Evolutionary conservation across 1,140 invertebrate species (phyloP).

Genomic region (Cotesia chilonis): DNA sequence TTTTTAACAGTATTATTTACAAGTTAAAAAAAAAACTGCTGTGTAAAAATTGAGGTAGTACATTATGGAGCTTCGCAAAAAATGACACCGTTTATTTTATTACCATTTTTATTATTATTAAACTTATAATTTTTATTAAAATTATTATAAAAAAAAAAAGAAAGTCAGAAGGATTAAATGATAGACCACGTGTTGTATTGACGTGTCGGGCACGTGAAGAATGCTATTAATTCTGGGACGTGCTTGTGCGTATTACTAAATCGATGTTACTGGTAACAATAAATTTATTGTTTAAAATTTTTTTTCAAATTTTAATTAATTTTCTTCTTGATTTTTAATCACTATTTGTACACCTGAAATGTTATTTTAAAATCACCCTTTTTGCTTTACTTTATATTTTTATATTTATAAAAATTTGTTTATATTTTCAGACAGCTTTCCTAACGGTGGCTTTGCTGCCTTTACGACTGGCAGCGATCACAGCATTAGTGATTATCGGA

Average conservation of each 20-base stretch:
- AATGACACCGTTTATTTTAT: too few species aligned
- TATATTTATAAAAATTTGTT: constrained; percentile 24
- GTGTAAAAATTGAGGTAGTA: too few species aligned
- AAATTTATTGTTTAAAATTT: not conserved
- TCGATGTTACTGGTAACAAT: constrained; percentile 35
- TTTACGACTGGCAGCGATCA: constrained; percentile 78
- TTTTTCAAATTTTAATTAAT: not conserved
- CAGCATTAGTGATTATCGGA: constrained; percentile 77
- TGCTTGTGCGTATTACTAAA: constrained; percentile 13
- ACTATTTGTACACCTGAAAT: too few species aligned
- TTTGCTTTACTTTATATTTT: too few species aligned
- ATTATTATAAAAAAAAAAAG: too few species aligned
- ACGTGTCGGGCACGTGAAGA: not conserved
- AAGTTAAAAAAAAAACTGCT: too few species aligned
- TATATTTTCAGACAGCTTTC: constrained; percentile 75
- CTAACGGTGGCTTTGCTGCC: constrained; percentile 81
- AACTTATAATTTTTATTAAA: too few species aligned
- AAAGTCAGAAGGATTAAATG: not conserved
- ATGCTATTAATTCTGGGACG: not conserved
- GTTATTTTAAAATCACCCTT: too few species aligned
- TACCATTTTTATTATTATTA: too few species aligned
- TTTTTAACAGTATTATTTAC: too few species aligned
- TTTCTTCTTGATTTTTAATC: too few species aligned
- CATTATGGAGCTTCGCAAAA: too few species aligned
- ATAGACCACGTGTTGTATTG: constrained; percentile 1